These are phyloP conservation scores for Taenioides sp. DNA, from an alignment of 2,797 vertebrate genomes.

Conservation along the genomic window DNA sequence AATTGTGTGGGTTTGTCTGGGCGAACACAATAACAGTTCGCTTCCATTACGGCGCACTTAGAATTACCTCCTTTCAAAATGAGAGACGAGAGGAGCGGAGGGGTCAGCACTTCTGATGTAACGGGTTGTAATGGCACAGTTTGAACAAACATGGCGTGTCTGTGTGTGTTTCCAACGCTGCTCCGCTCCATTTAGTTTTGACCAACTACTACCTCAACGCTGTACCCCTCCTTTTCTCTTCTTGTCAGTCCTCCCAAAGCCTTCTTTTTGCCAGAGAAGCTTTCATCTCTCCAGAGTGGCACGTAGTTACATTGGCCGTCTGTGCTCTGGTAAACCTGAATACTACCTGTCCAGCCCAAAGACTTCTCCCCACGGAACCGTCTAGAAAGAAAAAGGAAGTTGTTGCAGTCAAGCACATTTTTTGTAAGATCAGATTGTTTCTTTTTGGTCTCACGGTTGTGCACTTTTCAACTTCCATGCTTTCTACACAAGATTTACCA, in stretches of 20 bases:
- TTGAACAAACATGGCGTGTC: conserved; percentile 40
- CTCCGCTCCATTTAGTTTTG: conserved; percentile 23
- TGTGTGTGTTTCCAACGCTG: conserved; percentile 27
- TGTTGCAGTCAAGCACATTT: conserved; percentile 41
- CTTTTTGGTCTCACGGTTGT: conserved; percentile 39
- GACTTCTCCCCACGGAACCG: conserved; percentile 37
- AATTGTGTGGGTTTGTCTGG: conserved; percentile 41
- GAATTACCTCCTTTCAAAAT: conserved; percentile 54
- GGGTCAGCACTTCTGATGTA: conserved; percentile 59
- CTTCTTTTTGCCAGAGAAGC: conserved; percentile 40
- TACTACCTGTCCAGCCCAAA: conserved; percentile 22
- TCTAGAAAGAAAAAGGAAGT: conserved; percentile 46
- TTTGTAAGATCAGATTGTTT: conserved; percentile 49
- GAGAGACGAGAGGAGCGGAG: conserved; percentile 47
- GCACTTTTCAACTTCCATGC: conserved; percentile 46
- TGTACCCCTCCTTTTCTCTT: neutral
- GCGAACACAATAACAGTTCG: conserved; percentile 56
- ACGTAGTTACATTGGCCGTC: conserved; percentile 45
- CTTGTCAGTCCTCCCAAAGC: conserved; percentile 20
- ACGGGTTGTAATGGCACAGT: conserved; percentile 41
- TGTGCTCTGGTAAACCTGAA: conserved; percentile 40
- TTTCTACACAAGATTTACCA: conserved; percentile 28
- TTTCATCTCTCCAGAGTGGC: conserved; percentile 44
- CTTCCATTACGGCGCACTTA: conserved; percentile 50
- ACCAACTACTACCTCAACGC: conserved; percentile 23